Base-by-base conservation (phyloP, 2,888 invertebrate species). In the Molorchus minor region DNA sequence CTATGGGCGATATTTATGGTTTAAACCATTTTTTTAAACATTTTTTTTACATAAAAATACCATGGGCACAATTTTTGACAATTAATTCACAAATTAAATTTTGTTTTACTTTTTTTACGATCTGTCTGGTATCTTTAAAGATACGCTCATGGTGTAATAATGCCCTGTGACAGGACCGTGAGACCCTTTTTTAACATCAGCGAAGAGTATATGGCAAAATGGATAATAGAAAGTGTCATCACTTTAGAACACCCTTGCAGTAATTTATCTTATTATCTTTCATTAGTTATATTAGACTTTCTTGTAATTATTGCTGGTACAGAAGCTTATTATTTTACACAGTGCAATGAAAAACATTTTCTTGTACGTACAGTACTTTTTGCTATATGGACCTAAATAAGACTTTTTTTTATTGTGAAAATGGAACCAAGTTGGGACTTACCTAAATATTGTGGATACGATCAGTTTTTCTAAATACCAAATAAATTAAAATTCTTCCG, bases 221-320 rank as follows among this genome's bases (percentile, higher is more conserved):
- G 68, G 65, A 71, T 70, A 71, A 72, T 69, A 68, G 61, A 68
- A 68, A 71, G 73, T 71, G 68, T 70, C 70, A 68, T 71, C 70
- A 65, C 68, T 68, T 58, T 60, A 66, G 68, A 71, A 69, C 66
- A 69, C 68, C 69, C 71, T 68, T 64, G 60, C 60, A 67, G 72
- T 71, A 72, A 73, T 73, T 72, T 72, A 73, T 73, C 73, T 73
- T 73, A 72, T 72, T 71, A 72, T 70, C 71, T 69, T 71, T 71
- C 71, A 70, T 68, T 65, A 64, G 66, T 63, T 65, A 68, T 65
- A 69, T 57, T 41, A 61, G 54, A 55, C 58, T 63, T 64, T 65
- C 64, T 66, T 60, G 69, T 64, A 65, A 61, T 63, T 62, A 61
- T 58, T 58, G 60, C 38, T 30, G 19, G 52, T 41, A 52, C 20